Percentiles rank a stretch among this genome's conserved stretches.
Evolutionary conservation across 1,140 invertebrate species (phyloP).

Genomic region (Drosophila quadrilineata): DNA sequence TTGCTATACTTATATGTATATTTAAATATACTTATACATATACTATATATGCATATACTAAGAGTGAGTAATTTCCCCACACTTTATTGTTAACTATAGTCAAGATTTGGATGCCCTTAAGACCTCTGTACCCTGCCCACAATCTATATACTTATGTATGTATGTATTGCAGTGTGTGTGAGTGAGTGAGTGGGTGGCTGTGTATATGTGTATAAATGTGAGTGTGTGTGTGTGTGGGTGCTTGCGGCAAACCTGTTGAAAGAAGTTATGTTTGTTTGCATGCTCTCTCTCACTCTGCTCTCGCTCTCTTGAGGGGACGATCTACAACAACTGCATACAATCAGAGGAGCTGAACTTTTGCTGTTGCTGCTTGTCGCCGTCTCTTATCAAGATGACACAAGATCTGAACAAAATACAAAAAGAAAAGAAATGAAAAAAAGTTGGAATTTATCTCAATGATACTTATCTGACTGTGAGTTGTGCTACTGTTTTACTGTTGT

Average conservation of each 20-base stretch:
- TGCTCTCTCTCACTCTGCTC: neutral
- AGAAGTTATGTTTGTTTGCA: slow-evolving; percentile 29
- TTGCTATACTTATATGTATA: neutral
- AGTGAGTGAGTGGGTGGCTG: too few species aligned
- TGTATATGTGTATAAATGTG: too few species aligned
- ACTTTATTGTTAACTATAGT: slow-evolving; percentile 20
- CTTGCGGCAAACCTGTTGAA: slow-evolving; percentile 40
- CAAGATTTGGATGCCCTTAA: slow-evolving; percentile 12
- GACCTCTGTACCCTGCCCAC: neutral
- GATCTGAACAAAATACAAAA: neutral
- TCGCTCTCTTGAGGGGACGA: neutral
- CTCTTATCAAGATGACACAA: slow-evolving; percentile 29
- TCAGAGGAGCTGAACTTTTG: slow-evolving; percentile 15
- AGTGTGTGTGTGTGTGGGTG: neutral
- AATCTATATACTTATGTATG: too few species aligned
- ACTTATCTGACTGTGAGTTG: slow-evolving; percentile 17
- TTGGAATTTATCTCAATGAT: slow-evolving; percentile 29
- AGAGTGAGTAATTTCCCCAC: slow-evolving; percentile 28
- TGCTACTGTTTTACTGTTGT: slow-evolving; percentile 42
- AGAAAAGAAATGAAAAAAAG: too few species aligned
- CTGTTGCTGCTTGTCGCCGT: slow-evolving; percentile 3
- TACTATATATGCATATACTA: neutral
- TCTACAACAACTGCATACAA: slow-evolving; percentile 16
- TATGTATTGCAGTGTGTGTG: too few species aligned
- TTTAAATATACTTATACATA: neutral